A percentile compares a stretch with the other conserved stretches of the same genome.
These are phyloP conservation scores for Pogoniulus pusillus DNA, from an alignment of 2,797 vertebrate genomes.

Conservation along the genomic window DNA sequence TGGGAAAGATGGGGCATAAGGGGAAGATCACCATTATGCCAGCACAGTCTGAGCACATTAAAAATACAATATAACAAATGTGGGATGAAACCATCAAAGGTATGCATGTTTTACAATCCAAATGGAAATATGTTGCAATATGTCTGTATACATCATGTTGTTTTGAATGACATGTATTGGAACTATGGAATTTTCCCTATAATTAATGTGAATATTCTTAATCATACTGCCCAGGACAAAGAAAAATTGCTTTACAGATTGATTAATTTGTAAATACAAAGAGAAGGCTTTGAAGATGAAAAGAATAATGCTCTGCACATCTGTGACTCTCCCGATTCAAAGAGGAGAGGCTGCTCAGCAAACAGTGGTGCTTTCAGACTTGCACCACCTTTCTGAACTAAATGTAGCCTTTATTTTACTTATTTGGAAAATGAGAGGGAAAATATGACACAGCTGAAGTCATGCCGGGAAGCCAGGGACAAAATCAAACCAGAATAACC, in stretches of 20 bases:
- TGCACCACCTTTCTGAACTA: not conserved
- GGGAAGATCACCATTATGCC: constrained; percentile 47
- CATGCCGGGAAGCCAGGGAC: not conserved
- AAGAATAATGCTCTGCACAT: constrained; percentile 22
- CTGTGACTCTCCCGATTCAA: not conserved
- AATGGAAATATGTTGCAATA: constrained; percentile 15
- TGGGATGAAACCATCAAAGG: constrained; percentile 54
- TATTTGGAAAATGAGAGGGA: constrained; percentile 13
- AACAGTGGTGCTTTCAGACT: not conserved
- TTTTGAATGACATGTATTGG: not conserved
- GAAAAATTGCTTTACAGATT: not conserved
- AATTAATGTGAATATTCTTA: not conserved
- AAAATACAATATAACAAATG: constrained; percentile 67
- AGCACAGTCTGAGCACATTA: constrained; percentile 49
- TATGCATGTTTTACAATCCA: constrained; percentile 46
- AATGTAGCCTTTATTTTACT: not conserved
- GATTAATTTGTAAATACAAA: constrained; percentile 30
- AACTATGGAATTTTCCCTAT: not conserved
- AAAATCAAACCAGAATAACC: constrained; percentile 6
- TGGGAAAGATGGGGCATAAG: constrained; percentile 47
- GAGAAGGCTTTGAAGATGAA: constrained; percentile 49
- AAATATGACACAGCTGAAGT: not conserved
- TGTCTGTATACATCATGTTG: not conserved
- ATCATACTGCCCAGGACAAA: not conserved
- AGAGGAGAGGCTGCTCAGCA: not conserved